These are phyloP conservation scores for Patella caerulea DNA, from an alignment of 2,888 invertebrate species.

Conservation along the genomic window DNA sequence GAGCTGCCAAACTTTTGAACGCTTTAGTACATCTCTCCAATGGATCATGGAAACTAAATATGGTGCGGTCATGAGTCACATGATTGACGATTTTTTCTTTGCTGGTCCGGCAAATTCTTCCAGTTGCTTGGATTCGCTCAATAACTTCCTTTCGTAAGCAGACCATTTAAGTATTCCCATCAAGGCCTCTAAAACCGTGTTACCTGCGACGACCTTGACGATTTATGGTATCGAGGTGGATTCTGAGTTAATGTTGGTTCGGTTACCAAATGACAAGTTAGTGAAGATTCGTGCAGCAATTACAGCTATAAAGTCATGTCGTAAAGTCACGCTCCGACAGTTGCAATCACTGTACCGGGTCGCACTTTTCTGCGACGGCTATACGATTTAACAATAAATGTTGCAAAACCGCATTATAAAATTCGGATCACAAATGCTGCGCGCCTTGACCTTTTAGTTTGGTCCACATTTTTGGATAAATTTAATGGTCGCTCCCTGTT, in stretches of 20 bases:
- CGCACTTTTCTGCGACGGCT: neutral
- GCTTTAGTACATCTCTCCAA: conserved; percentile 2
- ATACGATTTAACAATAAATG: neutral
- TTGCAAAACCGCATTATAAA: neutral
- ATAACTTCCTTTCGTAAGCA: neutral
- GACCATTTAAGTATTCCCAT: neutral
- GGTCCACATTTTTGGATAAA: neutral
- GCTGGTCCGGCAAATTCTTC: neutral
- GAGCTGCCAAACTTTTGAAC: neutral
- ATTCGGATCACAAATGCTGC: neutral
- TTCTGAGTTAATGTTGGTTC: neutral
- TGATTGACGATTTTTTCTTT: conserved; percentile 3
- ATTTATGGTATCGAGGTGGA: neutral
- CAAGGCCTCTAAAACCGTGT: neutral
- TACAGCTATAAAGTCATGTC: neutral
- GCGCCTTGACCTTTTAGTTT: neutral
- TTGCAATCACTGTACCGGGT: too few relatives aligned
- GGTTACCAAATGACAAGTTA: neutral
- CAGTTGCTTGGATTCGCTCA: neutral
- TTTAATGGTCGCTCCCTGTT: neutral
- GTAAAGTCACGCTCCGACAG: too few relatives aligned
- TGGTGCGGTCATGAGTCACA: neutral
- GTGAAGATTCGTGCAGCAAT: neutral
- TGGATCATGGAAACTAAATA: neutral
- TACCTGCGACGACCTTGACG: neutral